A percentile compares a stretch with the other conserved stretches of the same genome.
These are phyloP conservation scores for Saguinus midas DNA, from an alignment of 2,113 vertebrate genomes.

Conservation along the genomic window DNA sequence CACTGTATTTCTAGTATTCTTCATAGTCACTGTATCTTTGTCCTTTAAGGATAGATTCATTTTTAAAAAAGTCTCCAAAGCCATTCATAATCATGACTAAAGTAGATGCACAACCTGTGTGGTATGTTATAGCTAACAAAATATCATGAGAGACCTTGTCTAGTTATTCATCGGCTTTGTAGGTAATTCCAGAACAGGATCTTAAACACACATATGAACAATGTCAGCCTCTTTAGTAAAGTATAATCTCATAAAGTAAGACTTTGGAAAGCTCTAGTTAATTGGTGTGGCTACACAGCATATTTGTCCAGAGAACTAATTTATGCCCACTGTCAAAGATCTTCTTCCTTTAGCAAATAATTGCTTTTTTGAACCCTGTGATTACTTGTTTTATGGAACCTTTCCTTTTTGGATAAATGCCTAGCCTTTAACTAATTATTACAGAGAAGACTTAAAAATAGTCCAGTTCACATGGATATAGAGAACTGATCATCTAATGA, in stretches of 20 bases:
- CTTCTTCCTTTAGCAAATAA: not conserved
- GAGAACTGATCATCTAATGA: not conserved
- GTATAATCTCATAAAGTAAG: not conserved
- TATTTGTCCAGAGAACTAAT: not conserved
- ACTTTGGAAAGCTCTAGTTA: not conserved
- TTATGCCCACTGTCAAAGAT: not conserved
- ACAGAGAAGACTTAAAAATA: not conserved
- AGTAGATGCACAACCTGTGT: not conserved
- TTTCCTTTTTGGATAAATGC: not conserved
- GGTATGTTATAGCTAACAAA: not conserved
- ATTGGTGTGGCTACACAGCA: not conserved
- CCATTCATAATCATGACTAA: not conserved
- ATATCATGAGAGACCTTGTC: not conserved
- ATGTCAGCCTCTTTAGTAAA: not conserved
- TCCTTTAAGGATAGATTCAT: not conserved
- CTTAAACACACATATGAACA: conserved; percentile 17
- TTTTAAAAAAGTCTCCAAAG: not conserved
- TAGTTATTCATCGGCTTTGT: not conserved
- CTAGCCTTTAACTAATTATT: not conserved
- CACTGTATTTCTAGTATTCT: not conserved
- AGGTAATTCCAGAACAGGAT: not conserved
- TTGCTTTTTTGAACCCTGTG: not conserved
- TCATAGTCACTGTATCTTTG: not conserved
- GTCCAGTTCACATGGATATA: not conserved
- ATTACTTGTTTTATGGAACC: not conserved